Percentiles rank a stretch among this genome's conserved stretches.
Conservation (phyloP, 2,113 vertebrate genomes). For the Romanogobio albipinnatus region DNA sequence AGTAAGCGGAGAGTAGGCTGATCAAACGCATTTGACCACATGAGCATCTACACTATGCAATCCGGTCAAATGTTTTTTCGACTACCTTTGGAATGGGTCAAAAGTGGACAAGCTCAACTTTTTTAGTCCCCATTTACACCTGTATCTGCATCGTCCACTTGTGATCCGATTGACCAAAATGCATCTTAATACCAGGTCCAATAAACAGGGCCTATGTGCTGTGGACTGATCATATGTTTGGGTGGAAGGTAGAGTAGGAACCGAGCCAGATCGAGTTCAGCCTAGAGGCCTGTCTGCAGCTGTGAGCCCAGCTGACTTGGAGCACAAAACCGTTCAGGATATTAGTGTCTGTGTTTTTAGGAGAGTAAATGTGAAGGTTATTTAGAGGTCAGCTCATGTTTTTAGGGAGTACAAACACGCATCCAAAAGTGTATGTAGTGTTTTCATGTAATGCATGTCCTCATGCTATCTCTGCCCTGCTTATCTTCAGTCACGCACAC, state of each 20-base stretch:
- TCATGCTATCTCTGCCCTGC: slow-evolving; percentile 7
- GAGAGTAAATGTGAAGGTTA: background rate
- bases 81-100: too few species aligned
- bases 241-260: background rate
- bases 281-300: background rate
- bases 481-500: slow-evolving; percentile 1
- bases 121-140: too few species aligned
- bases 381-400: background rate
- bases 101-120: too few species aligned
- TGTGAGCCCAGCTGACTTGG: background rate
- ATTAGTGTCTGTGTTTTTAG: slow-evolving; percentile 1
- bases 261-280: background rate
- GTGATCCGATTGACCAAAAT: too few species aligned
- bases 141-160: too few species aligned
- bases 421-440: background rate
- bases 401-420: background rate
- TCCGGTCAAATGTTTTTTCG: too few species aligned
- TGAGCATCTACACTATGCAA: too few species aligned
- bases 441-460: background rate
- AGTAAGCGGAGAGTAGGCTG: too few species aligned
- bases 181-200: too few species aligned
- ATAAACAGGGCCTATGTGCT: background rate
- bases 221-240: background rate
- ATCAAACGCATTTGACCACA: too few species aligned
- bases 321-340: background rate